Evolutionary conservation across 2,113 vertebrate species (phyloP).

Genomic region (Thunnus thynnus): DNA sequence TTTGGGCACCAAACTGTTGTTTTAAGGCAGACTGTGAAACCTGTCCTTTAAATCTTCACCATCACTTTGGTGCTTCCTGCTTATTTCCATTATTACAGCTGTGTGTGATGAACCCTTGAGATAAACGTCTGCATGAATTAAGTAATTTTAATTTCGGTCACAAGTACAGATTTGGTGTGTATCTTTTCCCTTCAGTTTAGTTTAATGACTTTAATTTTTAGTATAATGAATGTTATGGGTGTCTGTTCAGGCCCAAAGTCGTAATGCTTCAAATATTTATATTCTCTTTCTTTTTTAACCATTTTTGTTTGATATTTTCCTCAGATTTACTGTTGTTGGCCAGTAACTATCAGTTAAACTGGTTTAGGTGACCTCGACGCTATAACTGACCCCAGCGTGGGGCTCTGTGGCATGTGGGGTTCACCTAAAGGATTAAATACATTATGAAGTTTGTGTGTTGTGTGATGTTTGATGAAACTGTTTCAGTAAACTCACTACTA

Average conservation of each 20-base stretch:
- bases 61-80: background rate
- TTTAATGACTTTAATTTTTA: slow-evolving; percentile 4
- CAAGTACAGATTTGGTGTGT: background rate
- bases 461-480: background rate
- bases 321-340: background rate
- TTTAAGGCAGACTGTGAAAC: no score
- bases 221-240: background rate
- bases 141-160: background rate
- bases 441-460: background rate
- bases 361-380: no score
- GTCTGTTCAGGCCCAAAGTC: background rate
- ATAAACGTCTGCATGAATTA: background rate
- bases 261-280: background rate
- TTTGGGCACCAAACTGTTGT: no score
- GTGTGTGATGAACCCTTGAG: background rate
- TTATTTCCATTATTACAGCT: slow-evolving; percentile 13
- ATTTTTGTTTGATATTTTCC: background rate
- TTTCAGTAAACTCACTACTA: slow-evolving; percentile 9
- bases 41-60: background rate
- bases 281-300: background rate
- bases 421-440: background rate
- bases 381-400: no score
- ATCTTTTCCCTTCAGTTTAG: background rate
- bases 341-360: background rate
- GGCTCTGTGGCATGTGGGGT: background rate